Base-by-base conservation (phyloP, 1,140 invertebrate species). In the Centruroides sculpturatus region DNA sequence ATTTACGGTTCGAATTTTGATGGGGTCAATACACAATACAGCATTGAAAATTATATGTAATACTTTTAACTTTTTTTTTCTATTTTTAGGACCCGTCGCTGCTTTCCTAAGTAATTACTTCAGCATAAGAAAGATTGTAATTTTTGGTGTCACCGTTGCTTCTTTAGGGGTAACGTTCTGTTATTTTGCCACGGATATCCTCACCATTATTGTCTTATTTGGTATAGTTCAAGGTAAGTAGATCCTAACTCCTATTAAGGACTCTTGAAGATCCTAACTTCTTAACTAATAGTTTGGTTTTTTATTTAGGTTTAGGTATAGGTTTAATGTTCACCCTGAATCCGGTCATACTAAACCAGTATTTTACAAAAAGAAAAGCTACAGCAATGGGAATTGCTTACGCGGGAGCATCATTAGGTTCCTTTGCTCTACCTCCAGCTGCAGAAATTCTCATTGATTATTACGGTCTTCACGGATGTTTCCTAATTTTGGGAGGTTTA, bases 401-500 rank as follows among this genome's bases (percentile, higher is more conserved):
- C 9, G 66, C 73, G 0, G 75, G 75, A 8, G 68, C 70, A 36
- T 71, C 73, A 3, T 53, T 70, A 6, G 74, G 73, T 5, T 69
- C 71, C 2, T 73, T 75, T 56, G 35, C 72, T 4, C 59, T 73
- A 34, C 73, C 74, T n/a, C 69, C 69, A 5, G 4, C 73, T 0
- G 62, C 71, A 5, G 67, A 74, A 60, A 49, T 65, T 8, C 41
- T 67, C 9, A 13, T 66, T 5, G n/a, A 13, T 3, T 4, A 61
- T 3, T 69, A 68, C 55, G 57, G 56, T 6, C 53, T 69, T 3
- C 36, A 62, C 11, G 73, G 72, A 7, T 66, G 70, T 4, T 66
- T 88, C 5, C 72, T 89, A 0, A 73, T 89, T 4, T 82, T 91
- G 75, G 87, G 88, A 5, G 89, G 83, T 23, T 74, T 91, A 3